Conservation (phyloP, 2,797 vertebrate genomes). For the Petrocephalus sullivani region DNA sequence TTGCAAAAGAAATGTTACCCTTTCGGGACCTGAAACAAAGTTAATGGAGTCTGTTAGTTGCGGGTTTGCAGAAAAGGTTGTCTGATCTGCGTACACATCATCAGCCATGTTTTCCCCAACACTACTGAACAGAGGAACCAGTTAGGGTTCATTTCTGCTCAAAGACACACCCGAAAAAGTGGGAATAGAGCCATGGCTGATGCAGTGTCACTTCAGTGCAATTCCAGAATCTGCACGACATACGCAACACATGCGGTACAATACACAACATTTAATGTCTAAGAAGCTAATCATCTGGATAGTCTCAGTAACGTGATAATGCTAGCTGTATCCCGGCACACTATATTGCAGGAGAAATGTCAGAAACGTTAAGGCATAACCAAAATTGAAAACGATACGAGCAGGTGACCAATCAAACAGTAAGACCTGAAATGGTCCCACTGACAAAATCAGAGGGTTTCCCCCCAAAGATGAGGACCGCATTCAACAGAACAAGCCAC, state of each 20-base stretch:
- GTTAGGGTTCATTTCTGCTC: background rate
- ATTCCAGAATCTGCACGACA: background rate
- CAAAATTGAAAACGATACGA: background rate
- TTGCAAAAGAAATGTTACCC: background rate
- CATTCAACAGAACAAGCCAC: background rate
- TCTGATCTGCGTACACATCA: background rate
- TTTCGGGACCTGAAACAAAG: background rate
- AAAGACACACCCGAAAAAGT: background rate
- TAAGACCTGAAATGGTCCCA: background rate
- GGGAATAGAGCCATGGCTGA: background rate
- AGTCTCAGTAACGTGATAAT: background rate
- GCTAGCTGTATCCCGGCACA: background rate
- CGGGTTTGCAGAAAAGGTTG: background rate
- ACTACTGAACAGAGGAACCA: background rate
- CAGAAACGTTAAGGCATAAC: background rate
- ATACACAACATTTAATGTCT: background rate
- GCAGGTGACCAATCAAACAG: background rate
- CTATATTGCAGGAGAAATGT: background rate
- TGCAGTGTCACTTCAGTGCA: background rate
- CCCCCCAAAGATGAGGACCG: background rate
- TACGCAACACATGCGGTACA: background rate
- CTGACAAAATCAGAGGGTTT: background rate
- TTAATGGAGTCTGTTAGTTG: conserved; percentile 1
- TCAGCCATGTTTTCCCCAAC: background rate
- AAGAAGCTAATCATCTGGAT: background rate